These are phyloP conservation scores for Sorex araneus DNA, from an alignment of 2,113 vertebrate genomes.

Conservation along the genomic window DNA sequence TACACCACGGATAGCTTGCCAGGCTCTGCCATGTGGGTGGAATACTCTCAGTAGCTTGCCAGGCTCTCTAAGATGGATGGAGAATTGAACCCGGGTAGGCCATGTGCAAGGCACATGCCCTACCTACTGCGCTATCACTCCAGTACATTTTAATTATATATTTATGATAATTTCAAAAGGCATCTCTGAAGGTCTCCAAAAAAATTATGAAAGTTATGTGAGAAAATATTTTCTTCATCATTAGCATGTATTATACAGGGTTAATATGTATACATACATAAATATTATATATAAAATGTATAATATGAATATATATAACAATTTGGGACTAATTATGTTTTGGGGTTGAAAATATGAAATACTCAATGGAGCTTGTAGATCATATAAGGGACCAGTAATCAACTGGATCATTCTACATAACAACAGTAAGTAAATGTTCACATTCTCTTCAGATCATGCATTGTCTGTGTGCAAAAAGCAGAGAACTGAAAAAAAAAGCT, in stretches of 20 bases:
- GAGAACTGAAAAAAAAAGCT: not conserved
- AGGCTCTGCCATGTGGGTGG: no score
- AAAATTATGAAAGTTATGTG: conserved; percentile 10
- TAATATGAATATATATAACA: not conserved
- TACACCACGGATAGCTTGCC: no score
- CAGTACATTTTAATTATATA: not conserved
- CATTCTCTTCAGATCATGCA: not conserved
- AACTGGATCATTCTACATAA: conserved; percentile 61
- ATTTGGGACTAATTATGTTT: no score
- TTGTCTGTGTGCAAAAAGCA: not conserved
- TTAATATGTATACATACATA: no score
- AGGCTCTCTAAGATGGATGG: no score
- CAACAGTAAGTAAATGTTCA: conserved; percentile 51
- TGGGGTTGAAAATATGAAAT: not conserved
- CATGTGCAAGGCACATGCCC: no score
- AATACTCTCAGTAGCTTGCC: no score
- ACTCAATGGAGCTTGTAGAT: not conserved
- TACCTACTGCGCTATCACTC: no score
- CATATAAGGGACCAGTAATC: conserved; percentile 50
- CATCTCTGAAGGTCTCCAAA: not conserved
- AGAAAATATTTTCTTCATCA: not conserved
- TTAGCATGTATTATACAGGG: not conserved
- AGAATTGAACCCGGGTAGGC: no score
- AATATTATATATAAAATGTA: not conserved
- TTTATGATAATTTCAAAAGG: conserved; percentile 15